Evolutionary conservation across 2,797 vertebrate genomes (phyloP).

Genomic region (Rhynchonycteris naso): DNA sequence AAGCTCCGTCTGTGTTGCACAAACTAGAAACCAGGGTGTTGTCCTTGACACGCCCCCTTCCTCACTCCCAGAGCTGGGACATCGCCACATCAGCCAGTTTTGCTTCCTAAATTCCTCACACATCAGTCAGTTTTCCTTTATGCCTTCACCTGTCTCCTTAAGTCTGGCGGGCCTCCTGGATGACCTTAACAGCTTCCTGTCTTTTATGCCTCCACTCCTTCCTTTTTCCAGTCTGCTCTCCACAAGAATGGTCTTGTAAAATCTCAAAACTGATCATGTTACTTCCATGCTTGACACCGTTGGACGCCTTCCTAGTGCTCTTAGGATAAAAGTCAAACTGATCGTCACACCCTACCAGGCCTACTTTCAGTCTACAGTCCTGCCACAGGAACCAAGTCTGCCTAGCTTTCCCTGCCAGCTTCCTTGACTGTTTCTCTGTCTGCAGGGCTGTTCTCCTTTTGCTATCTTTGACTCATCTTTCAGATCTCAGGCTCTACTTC

Average conservation of each 20-base stretch:
- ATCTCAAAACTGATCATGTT: not conserved
- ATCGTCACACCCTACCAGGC: accelerated
- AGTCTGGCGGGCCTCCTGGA: not conserved
- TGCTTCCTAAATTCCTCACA: not conserved
- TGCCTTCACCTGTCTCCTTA: not conserved
- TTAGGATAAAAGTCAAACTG: not conserved
- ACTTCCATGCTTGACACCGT: not conserved
- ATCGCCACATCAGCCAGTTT: not conserved
- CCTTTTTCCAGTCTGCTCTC: not conserved
- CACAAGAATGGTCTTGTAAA: not conserved
- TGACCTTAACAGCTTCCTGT: not conserved
- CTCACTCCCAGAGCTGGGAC: not conserved
- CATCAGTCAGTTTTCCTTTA: not conserved
- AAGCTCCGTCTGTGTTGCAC: not conserved
- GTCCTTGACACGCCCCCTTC: not conserved
- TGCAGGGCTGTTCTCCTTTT: not conserved
- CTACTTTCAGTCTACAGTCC: not conserved
- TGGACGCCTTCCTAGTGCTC: not conserved
- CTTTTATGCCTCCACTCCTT: not conserved
- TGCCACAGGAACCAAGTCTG: not conserved
- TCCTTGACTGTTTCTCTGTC: not conserved
- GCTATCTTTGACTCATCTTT: not conserved
- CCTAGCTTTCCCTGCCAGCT: not conserved
- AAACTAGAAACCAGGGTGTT: not conserved
- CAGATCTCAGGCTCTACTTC: not conserved